phyloP scores from a whole-genome alignment of 1,140 invertebrate species.

The Leptinotarsa undecemlineata region DNA sequence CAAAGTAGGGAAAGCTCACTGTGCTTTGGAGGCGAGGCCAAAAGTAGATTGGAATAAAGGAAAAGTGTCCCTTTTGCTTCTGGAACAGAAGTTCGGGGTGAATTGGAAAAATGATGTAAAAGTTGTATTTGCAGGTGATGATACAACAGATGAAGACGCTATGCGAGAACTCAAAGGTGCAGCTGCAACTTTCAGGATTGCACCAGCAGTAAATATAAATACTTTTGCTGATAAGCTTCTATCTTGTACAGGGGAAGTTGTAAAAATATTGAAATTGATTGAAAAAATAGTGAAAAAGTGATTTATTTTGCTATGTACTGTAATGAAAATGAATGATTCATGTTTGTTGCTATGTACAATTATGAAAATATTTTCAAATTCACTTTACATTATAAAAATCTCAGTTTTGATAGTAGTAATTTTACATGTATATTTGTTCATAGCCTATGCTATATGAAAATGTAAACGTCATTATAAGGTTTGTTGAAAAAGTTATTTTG shows the following conservation, averaged over 20 bases:
- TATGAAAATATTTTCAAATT: no score
- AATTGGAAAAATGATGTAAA: conserved; percentile 37
- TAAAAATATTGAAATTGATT: conserved; percentile 35
- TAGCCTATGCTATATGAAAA: no score
- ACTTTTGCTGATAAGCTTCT: conserved; percentile 35
- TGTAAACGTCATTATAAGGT: no score
- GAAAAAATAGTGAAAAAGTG: conserved; percentile 32
- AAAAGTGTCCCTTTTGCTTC: conserved; percentile 31
- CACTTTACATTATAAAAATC: no score
- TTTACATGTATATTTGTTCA: no score
- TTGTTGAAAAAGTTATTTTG: no score
- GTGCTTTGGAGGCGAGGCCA: conserved; percentile 37
- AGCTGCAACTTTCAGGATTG: conserved; percentile 36
- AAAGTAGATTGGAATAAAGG: conserved; percentile 43
- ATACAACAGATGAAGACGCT: conserved; percentile 42
- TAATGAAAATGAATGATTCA: no score
- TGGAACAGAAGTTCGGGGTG: conserved; percentile 32
- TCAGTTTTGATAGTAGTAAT: no score
- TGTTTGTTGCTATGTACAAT: no score
- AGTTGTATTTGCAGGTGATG: conserved; percentile 41
- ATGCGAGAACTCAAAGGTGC: conserved; percentile 39
- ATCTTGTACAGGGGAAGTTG: conserved; percentile 32
- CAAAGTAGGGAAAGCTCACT: conserved; percentile 37
- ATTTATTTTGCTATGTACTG: not conserved
- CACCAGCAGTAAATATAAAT: conserved; percentile 20